phyloP scores from a whole-genome alignment of 2,888 invertebrate genomes.

The Sthenelais limicola region DNA sequence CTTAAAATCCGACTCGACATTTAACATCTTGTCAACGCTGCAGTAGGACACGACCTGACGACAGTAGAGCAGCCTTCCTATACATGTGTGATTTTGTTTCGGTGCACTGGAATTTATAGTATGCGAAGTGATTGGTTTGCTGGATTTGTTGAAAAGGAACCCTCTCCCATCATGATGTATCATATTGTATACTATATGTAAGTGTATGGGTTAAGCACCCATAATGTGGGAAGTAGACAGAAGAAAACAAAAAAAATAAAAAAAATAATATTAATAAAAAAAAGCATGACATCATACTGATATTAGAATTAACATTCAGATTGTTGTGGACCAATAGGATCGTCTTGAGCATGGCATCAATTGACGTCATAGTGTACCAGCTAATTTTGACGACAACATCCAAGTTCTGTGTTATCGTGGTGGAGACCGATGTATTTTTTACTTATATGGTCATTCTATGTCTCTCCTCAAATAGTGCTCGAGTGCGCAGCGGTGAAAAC shows the following conservation, averaged over 20 bases:
- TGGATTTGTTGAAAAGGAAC: slow-evolving; percentile 14
- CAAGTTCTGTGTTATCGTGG: slow-evolving; percentile 15
- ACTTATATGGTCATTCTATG: slow-evolving; percentile 21
- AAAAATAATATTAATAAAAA: slow-evolving; percentile 25
- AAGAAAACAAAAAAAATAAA: neutral
- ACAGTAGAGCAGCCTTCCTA: neutral
- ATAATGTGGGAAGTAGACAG: neutral
- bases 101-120: slow-evolving; percentile 29
- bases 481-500: slow-evolving; percentile 29
- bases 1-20: too few species aligned
- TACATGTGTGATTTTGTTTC: neutral
- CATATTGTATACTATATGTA: slow-evolving; percentile 9
- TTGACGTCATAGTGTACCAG: slow-evolving; percentile 9
- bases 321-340: slow-evolving; percentile 31
- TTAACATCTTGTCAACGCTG: too few species aligned
- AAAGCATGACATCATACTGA: slow-evolving; percentile 39
- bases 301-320: slow-evolving; percentile 35
- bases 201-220: slow-evolving; percentile 5
- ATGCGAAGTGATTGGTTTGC: slow-evolving; percentile 30
- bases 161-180: slow-evolving; percentile 21
- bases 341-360: slow-evolving; percentile 21
- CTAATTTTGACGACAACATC: neutral
- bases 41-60: too few species aligned
- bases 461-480: slow-evolving; percentile 24
- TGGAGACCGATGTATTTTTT: slow-evolving; percentile 35